These are phyloP conservation scores for Cynodonichthys magdalenae DNA, from an alignment of 2,797 vertebrate species.

Conservation along the genomic window DNA sequence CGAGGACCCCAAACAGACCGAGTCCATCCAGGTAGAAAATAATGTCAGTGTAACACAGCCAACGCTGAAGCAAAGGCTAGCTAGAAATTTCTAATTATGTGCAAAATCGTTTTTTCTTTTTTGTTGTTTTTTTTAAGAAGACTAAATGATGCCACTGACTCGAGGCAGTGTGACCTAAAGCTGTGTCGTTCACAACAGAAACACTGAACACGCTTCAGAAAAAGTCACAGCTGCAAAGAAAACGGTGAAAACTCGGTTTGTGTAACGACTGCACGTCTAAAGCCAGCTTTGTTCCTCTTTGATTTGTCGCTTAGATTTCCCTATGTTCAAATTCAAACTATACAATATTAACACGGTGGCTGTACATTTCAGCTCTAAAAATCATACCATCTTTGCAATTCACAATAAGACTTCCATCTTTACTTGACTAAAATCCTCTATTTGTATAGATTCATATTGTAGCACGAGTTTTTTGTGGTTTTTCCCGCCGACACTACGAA, in stretches of 20 bases:
- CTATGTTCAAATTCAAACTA: slow-evolving; percentile 79
- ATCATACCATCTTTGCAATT: slow-evolving; percentile 59
- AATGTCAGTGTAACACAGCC: slow-evolving; percentile 48
- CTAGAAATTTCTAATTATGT: slow-evolving; percentile 59
- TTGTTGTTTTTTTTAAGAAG: slow-evolving; percentile 47
- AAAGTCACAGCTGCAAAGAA: slow-evolving; percentile 41
- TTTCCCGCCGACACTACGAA: slow-evolving; percentile 2
- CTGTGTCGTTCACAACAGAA: slow-evolving; percentile 43
- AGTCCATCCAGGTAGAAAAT: slow-evolving; percentile 13
- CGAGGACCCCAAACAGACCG: slow-evolving; percentile 18
- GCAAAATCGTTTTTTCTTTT: slow-evolving; percentile 61
- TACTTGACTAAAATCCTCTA: slow-evolving; percentile 41
- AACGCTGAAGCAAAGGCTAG: slow-evolving; percentile 43
- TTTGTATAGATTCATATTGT: slow-evolving; percentile 58
- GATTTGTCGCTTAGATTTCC: slow-evolving; percentile 65
- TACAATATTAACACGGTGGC: slow-evolving; percentile 83
- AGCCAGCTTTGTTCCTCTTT: slow-evolving; percentile 54
- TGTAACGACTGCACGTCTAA: slow-evolving; percentile 25
- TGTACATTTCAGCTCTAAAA: slow-evolving; percentile 76
- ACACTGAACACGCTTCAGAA: slow-evolving; percentile 34
- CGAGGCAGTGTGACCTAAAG: slow-evolving; percentile 45
- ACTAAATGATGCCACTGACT: slow-evolving; percentile 29
- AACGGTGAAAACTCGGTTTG: slow-evolving; percentile 43
- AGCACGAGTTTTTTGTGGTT: slow-evolving; percentile 35
- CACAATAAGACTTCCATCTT: slow-evolving; percentile 49